These are phyloP conservation scores for Anisognathus igniventris DNA, from an alignment of 2,797 vertebrate genomes.

Conservation along the genomic window DNA sequence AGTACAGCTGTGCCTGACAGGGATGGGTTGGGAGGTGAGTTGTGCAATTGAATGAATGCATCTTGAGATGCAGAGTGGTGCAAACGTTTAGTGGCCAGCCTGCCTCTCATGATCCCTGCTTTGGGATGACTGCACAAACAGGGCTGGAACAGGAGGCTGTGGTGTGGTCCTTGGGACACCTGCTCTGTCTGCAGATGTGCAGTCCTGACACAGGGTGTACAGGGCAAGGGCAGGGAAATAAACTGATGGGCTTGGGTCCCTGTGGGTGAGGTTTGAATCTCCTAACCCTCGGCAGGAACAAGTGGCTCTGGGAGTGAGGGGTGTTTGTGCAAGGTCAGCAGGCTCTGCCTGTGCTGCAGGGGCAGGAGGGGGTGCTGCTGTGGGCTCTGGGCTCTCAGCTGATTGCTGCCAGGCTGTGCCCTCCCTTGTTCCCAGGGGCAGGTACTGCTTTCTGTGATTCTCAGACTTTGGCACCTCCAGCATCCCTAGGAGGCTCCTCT, in stretches of 20 bases:
- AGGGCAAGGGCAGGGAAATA: not conserved
- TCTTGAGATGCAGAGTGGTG: not conserved
- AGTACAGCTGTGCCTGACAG: not conserved
- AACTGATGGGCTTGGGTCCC: not conserved
- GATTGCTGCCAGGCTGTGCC: not conserved
- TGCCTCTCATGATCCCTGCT: no score
- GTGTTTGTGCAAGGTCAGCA: not conserved
- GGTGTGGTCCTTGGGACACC: not conserved
- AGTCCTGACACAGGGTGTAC: rapidly evolving
- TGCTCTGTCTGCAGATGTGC: not conserved
- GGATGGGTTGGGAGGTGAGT: not conserved
- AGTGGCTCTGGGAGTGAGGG: not conserved
- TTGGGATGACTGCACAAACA: not conserved
- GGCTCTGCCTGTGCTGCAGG: not conserved
- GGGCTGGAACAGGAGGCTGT: not conserved
- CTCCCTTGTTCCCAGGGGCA: not conserved
- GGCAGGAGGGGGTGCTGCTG: not conserved
- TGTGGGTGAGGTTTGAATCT: not conserved
- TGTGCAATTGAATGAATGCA: not conserved
- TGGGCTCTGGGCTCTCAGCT: not conserved
- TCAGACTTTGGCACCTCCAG: not conserved
- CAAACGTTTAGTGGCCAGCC: not conserved
- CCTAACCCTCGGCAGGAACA: not conserved
- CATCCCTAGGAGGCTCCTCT: not conserved
- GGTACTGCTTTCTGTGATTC: not conserved